A percentile compares a stretch with the other conserved stretches of the same genome.
phyloP scores from a whole-genome alignment of 2,113 vertebrate species.

The Gallinago media region DNA sequence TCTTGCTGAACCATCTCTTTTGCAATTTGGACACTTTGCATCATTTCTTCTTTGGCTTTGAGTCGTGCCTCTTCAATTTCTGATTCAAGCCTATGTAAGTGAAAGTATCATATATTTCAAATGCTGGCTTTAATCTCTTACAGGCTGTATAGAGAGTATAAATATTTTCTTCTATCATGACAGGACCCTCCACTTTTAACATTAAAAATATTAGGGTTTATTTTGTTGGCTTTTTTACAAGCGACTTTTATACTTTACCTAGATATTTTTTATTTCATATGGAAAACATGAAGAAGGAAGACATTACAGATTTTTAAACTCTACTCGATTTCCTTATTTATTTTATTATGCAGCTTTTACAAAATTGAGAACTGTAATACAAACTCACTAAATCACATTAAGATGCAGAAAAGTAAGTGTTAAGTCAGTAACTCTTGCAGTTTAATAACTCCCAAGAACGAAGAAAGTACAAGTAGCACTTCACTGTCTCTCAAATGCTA shows the following conservation, averaged over 20 bases:
- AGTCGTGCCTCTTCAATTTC: conserved; percentile 93
- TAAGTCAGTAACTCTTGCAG: background rate
- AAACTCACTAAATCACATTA: background rate
- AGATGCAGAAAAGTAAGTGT: background rate
- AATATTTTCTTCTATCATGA: background rate
- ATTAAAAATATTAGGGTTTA: background rate
- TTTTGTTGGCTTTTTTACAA: background rate
- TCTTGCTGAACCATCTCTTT: conserved; percentile 93
- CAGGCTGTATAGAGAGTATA: background rate
- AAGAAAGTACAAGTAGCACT: background rate
- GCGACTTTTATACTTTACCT: background rate
- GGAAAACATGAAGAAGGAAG: background rate
- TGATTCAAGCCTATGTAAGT: conserved; percentile 83
- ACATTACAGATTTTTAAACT: background rate
- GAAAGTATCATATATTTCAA: background rate
- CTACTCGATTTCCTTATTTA: background rate
- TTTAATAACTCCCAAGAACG: background rate
- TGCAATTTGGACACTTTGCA: conserved; percentile 92
- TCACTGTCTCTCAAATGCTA: background rate
- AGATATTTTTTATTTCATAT: background rate
- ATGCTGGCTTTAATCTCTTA: background rate
- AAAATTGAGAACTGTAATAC: background rate
- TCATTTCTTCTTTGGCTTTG: conserved; percentile 94
- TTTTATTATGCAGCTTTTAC: background rate
- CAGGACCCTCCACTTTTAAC: background rate